Evolutionary conservation across 2,888 invertebrate species (phyloP), one percentile per base, ranked within the genome.

Genomic region (Dasypogon diadema): DNA sequence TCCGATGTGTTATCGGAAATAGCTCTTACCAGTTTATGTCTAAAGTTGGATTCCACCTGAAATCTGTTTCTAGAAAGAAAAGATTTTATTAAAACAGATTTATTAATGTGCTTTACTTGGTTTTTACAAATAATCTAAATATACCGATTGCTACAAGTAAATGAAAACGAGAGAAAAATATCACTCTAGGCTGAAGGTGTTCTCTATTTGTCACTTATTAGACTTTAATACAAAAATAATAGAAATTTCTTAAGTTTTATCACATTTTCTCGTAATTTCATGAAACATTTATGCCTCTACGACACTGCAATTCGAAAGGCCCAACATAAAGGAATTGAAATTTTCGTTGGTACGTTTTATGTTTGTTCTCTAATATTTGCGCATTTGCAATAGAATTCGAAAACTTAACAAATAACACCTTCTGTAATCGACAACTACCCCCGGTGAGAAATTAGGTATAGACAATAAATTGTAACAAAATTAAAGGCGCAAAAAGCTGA

Each of bases 151-250:
- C 54, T 70, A 70, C 12, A 26, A 56, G 30, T 56, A 24, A 70
- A 70, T 16, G 54, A 34, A 70, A 54, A 70, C 70, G 70, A 70
- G 54, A 70, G 70, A 70, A 70, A 68, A 54, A 54, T 70, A 70
- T 70, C 70, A 70, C 70, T 70, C 70, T 70, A 70, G 70, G 70
- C 70, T 70, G 54, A 54, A 70, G 51, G 70, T 51, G 70, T 70
- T 26, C 37, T 51, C 34, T 54, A 34, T 70, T 34, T 56, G 56
- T 56, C 24, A 56, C 30, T 14, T 24, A n/a, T n/a, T n/a, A 56
- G 30, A 56, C 46, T 51, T 54, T 51, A 70, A 54, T 70, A 70
- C 54, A 70, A 70, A 70, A 70, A 70, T 70, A 70, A 70, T 70
- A 70, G 70, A 54, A 54, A 54, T 70, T 70, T 70, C 34, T 70